Conservation (phyloP, 2,888 invertebrate genomes). For the Aromia moschata region DNA sequence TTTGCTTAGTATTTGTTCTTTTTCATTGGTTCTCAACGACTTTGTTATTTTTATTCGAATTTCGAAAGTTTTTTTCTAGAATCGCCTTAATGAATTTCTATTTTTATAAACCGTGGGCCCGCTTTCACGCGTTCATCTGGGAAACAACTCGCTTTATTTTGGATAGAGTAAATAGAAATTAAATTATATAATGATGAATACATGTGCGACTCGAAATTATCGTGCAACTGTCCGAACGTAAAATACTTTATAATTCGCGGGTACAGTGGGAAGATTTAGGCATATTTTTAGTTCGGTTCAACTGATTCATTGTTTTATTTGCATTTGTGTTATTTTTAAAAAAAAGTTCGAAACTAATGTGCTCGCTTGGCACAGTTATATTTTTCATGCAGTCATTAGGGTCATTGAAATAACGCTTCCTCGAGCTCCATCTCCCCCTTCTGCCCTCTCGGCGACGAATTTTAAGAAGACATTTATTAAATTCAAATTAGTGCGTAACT, state of each 20-base stretch:
- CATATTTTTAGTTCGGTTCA: constrained; percentile 14
- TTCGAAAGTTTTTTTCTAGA: too few species aligned
- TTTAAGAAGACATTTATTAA: background rate
- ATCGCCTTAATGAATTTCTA: too few species aligned
- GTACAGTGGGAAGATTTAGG: constrained; percentile 1
- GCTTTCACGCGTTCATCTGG: too few species aligned
- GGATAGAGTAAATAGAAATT: too few species aligned
- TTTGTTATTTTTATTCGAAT: too few species aligned
- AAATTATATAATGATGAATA: too few species aligned
- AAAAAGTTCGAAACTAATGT: constrained; percentile 29
- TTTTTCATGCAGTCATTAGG: constrained; percentile 44
- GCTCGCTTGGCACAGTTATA: constrained; percentile 41
- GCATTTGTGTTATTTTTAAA: constrained; percentile 21
- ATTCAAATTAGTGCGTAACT: constrained; percentile 8
- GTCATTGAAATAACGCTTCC: constrained; percentile 42
- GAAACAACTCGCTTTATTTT: too few species aligned
- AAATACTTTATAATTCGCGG: background rate
- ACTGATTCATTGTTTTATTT: constrained; percentile 25
- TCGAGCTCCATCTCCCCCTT: background rate
- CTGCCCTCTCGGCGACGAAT: background rate
- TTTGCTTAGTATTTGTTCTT: too few species aligned
- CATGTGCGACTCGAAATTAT: too few species aligned
- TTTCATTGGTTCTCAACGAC: too few species aligned
- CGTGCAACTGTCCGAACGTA: too few species aligned
- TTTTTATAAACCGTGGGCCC: too few species aligned